A percentile compares a stretch with the other conserved stretches of the same genome.
Evolutionary conservation across 2,113 vertebrate genomes (phyloP).

Genomic region (Ctenomys sociabilis): DNA sequence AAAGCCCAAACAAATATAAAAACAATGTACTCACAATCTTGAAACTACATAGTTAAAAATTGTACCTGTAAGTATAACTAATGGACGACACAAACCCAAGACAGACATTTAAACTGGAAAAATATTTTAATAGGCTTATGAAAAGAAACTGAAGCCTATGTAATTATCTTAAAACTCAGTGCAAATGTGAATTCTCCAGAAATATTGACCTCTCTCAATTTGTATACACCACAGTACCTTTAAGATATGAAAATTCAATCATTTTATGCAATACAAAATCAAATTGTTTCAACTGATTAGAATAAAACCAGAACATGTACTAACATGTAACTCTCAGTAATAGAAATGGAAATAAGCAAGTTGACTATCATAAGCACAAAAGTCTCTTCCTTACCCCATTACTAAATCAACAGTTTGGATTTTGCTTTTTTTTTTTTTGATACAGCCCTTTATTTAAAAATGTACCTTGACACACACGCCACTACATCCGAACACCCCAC

Average conservation of each 20-base stretch:
- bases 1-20: conserved; percentile 71
- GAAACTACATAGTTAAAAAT: conserved; percentile 57
- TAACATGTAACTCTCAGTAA: conserved; percentile 63
- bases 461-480: conserved; percentile 60
- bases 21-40: conserved; percentile 58
- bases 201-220: conserved; percentile 11
- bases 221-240: neutral
- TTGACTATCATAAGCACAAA: conserved; percentile 58
- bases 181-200: conserved; percentile 48
- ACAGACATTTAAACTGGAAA: conserved; percentile 60
- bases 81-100: conserved; percentile 17
- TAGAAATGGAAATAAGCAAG: conserved; percentile 16
- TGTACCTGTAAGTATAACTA: neutral
- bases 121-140: conserved; percentile 37
- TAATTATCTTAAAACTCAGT: conserved; percentile 2
- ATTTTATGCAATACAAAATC: conserved; percentile 50
- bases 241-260: conserved; percentile 13
- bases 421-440: neutral
- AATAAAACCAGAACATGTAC: conserved; percentile 55
- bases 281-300: conserved; percentile 60
- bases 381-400: conserved; percentile 62
- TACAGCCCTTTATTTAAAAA: conserved; percentile 54
- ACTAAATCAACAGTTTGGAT: conserved; percentile 55
- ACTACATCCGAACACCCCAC: conserved; percentile 68
- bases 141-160: conserved; percentile 33